These are phyloP conservation scores for Lumbricus terrestris DNA, from an alignment of 2,888 invertebrate species.

Conservation along the genomic window DNA sequence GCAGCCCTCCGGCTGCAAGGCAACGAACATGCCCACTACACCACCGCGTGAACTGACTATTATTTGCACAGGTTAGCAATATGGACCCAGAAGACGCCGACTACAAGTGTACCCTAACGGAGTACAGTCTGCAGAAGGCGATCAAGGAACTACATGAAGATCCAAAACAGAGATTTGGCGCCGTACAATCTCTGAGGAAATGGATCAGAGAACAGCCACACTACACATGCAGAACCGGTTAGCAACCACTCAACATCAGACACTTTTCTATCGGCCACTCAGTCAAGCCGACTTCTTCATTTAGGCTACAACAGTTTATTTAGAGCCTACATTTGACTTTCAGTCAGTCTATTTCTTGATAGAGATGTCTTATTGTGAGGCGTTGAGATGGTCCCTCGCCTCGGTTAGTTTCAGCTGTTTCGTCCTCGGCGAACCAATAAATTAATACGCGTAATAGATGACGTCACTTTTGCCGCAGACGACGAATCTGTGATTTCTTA, in stretches of 20 bases:
- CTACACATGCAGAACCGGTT: conserved; percentile 23
- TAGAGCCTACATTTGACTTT: no score
- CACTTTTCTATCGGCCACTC: background rate
- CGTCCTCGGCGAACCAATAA: no score
- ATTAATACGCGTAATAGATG: background rate
- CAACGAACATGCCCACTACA: no score
- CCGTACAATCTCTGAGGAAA: conserved; percentile 21
- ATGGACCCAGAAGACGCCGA: conserved; percentile 24
- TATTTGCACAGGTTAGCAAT: no score
- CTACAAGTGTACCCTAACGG: background rate
- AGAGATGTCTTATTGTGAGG: no score
- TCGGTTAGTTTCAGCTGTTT: no score
- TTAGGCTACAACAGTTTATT: no score
- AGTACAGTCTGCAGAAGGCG: conserved; percentile 17
- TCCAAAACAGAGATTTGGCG: conserved; percentile 22
- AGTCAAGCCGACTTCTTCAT: no score
- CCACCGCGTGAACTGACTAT: no score
- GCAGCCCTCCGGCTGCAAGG: no score
- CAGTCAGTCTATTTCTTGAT: no score
- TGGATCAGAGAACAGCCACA: conserved; percentile 24
- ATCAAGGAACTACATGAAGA: conserved; percentile 23
- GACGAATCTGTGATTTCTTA: background rate
- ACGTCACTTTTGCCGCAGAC: background rate
- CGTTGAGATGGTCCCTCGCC: no score
- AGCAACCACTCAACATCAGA: background rate